phyloP scores from a whole-genome alignment of 2,113 vertebrate species.

The Spea multiplicata region DNA sequence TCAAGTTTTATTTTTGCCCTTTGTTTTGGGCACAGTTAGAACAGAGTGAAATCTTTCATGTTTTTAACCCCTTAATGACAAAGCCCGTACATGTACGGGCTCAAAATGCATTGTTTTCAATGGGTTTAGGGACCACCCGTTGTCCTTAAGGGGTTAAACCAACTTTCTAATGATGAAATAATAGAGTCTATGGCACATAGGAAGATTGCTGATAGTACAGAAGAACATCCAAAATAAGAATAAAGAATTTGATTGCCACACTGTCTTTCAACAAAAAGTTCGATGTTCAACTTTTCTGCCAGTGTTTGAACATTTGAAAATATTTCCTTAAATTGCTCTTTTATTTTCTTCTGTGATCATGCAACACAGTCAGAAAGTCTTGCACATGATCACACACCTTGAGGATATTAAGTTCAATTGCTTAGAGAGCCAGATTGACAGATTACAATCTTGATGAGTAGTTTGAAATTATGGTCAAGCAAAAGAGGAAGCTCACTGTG shows the following conservation, averaged over 20 bases:
- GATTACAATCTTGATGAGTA: neutral
- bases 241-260: neutral
- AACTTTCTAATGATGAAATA: neutral
- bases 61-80: too few relatives aligned
- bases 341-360: neutral
- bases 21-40: neutral
- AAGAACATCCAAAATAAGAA: conserved; percentile 3
- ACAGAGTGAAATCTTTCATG: conserved; percentile 10
- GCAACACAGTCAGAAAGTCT: conserved; percentile 1
- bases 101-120: too few relatives aligned
- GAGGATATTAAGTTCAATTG: neutral
- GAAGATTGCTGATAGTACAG: neutral
- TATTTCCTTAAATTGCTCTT: conserved; percentile 15
- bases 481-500: conserved; percentile 4
- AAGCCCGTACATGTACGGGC: too few relatives aligned
- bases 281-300: neutral
- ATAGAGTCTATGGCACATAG: neutral
- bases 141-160: too few relatives aligned
- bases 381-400: conserved; percentile 5
- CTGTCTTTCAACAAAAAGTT: conserved; percentile 10
- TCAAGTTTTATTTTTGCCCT: conserved; percentile 4
- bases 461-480: neutral
- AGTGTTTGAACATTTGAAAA: conserved; percentile 8
- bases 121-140: too few relatives aligned
- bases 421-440: neutral